Percentiles rank a stretch among this genome's conserved stretches.
Evolutionary conservation across 2,888 invertebrate species (phyloP).

Genomic region (Sarcophaga rosellei): DNA sequence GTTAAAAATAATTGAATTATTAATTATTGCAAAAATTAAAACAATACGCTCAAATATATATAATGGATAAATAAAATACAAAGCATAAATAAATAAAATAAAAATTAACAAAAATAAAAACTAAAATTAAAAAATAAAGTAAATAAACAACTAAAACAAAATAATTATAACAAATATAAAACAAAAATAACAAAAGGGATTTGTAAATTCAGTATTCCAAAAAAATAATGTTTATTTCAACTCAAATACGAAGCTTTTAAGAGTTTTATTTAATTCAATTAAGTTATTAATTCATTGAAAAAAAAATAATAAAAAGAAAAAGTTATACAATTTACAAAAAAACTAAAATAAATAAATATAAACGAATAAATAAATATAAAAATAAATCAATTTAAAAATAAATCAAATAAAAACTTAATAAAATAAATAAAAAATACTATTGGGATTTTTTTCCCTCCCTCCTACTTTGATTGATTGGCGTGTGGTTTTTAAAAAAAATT

Average conservation of each 20-base stretch:
- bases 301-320: neutral
- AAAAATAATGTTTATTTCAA: conserved; percentile 34
- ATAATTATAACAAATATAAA: conserved; percentile 4
- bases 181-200: no score
- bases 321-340: no score
- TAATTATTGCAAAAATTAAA: no score
- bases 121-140: neutral
- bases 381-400: conserved; percentile 25
- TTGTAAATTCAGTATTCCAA: neutral
- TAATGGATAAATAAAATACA: no score
- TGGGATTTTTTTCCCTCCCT: conserved; percentile 49
- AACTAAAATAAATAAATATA: no score
- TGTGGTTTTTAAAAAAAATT: conserved; percentile 70
- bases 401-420: conserved; percentile 5
- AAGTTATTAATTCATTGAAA: conserved; percentile 21
- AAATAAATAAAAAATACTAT: neutral
- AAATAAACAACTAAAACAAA: neutral
- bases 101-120: no score
- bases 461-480: conserved; percentile 6
- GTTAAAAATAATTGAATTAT: no score
- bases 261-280: conserved; percentile 30
- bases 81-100: no score
- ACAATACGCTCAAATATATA: no score
- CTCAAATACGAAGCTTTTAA: conserved; percentile 33
- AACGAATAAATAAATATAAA: no score